These are phyloP conservation scores for Laticauda colubrina DNA, from an alignment of 2,113 vertebrate genomes.

Conservation along the genomic window DNA sequence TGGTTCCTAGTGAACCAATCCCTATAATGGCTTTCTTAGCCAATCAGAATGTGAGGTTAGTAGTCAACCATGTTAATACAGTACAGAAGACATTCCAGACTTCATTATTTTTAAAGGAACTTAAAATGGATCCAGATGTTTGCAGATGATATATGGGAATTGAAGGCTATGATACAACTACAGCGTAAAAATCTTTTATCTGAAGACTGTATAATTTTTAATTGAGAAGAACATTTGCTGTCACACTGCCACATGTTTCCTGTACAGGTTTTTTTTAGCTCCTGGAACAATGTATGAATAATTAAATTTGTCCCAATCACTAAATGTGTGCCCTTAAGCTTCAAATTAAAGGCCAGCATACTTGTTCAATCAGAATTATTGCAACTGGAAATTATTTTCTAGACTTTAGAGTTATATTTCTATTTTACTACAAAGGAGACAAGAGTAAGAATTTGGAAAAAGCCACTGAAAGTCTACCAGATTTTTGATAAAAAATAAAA, in stretches of 20 bases:
- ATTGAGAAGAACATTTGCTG: neutral
- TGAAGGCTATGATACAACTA: conserved; percentile 13
- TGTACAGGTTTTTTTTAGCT: neutral
- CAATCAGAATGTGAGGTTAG: too few species aligned
- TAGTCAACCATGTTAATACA: too few species aligned
- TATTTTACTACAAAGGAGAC: neutral
- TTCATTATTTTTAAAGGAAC: neutral
- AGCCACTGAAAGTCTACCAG: neutral
- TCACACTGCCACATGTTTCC: neutral
- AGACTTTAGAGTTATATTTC: neutral
- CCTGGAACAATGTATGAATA: conserved; percentile 10
- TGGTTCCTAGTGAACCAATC: too few species aligned
- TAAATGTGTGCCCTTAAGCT: conserved; percentile 16
- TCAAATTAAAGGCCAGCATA: conserved; percentile 34
- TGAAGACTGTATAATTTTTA: neutral
- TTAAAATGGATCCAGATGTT: neutral
- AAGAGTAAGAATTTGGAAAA: neutral
- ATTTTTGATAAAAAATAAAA: neutral
- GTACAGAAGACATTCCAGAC: neutral
- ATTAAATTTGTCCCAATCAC: neutral
- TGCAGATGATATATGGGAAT: neutral
- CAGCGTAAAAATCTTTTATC: neutral
- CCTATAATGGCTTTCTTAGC: too few species aligned
- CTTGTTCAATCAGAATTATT: neutral
- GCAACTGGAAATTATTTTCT: neutral